A percentile compares a stretch with the other conserved stretches of the same genome.
phyloP scores from a whole-genome alignment of 2,113 vertebrate genomes.

The Pseudolaguvia tuberculata region DNA sequence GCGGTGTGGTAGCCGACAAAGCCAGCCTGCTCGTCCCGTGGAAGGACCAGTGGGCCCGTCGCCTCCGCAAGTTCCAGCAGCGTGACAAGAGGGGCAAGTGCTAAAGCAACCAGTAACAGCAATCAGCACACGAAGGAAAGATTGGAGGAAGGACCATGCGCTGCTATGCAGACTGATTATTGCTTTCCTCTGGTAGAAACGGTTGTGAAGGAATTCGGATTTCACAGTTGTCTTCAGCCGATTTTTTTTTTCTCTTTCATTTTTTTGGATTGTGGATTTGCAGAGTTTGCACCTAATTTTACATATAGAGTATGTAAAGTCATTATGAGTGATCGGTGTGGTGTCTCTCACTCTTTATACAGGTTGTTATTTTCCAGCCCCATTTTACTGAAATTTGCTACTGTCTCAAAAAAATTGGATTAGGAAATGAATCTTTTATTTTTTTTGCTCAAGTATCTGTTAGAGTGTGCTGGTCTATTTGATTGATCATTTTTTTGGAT shows the following conservation, averaged over 20 bases:
- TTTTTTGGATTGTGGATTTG: conserved; percentile 62
- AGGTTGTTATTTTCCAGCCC: background rate
- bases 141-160: conserved; percentile 55
- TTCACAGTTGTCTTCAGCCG: conserved; percentile 51
- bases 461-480: background rate
- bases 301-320: conserved; percentile 57
- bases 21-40: conserved; percentile 96
- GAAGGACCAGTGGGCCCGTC: conserved; percentile 95
- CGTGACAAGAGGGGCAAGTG: conserved; percentile 98
- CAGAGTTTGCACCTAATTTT: conserved; percentile 76
- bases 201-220: conserved; percentile 67
- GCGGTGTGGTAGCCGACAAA: conserved; percentile 93
- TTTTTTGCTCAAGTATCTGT: conserved; percentile 14
- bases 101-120: conserved; percentile 73
- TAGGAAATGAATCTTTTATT: conserved; percentile 29
- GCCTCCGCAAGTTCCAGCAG: conserved; percentile 97
- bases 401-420: conserved; percentile 51
- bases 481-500: background rate
- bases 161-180: conserved; percentile 65
- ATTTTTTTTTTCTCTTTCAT: conserved; percentile 17
- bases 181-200: conserved; percentile 57
- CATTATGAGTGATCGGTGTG: conserved; percentile 51
- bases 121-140: conserved; percentile 25
- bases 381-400: conserved; percentile 49
- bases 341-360: conserved; percentile 31